Evolutionary conservation across 2,888 invertebrate genomes (phyloP).

Genomic region (Syrphus vitripennis): DNA sequence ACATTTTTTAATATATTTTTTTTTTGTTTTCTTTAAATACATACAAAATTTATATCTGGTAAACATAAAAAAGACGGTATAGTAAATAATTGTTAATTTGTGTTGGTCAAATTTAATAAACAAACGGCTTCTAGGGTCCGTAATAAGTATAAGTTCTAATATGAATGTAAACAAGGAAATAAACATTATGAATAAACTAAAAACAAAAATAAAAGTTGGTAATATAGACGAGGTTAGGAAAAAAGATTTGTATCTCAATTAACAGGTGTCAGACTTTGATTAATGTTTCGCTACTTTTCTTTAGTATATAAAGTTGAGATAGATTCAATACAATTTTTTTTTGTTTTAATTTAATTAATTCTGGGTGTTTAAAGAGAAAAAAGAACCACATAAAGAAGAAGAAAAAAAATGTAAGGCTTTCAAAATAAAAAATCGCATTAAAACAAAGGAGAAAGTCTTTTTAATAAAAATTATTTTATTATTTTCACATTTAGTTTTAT

Average conservation of each 20-base stretch:
- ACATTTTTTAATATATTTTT: not conserved
- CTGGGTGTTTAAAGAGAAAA: too few species aligned
- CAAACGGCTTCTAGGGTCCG: not conserved
- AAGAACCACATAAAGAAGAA: too few species aligned
- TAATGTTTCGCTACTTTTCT: not conserved
- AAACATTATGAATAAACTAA: not conserved
- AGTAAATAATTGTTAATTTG: not conserved
- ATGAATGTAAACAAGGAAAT: constrained; percentile 9
- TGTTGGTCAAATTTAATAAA: not conserved
- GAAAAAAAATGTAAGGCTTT: too few species aligned
- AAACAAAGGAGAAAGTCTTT: too few species aligned
- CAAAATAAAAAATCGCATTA: too few species aligned
- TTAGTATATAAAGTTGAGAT: not conserved
- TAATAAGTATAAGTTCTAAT: not conserved
- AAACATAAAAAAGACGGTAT: not conserved
- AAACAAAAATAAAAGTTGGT: not conserved
- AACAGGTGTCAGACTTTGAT: not conserved
- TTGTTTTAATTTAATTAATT: too few species aligned
- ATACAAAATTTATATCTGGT: not conserved
- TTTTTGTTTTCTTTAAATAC: not conserved
- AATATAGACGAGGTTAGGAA: not conserved
- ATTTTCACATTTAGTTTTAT: too few species aligned
- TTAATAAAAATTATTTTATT: too few species aligned
- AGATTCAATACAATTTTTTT: too few species aligned
- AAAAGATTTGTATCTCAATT: constrained; percentile 13